phyloP scores from a whole-genome alignment of 2,888 invertebrate genomes.

The Germaria angustata region DNA sequence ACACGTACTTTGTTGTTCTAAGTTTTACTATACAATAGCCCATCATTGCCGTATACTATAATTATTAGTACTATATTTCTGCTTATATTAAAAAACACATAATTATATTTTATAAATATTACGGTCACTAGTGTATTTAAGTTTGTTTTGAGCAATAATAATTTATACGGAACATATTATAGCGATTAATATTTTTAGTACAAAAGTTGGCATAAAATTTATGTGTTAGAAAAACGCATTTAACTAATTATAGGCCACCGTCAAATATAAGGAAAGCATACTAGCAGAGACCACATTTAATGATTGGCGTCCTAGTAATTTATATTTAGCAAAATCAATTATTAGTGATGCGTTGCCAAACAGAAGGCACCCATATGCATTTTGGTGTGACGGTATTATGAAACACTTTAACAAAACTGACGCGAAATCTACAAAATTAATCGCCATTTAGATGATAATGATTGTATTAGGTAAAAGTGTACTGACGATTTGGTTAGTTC shows the following conservation, averaged over 20 bases:
- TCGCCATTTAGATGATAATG: too few relatives aligned
- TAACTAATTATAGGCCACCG: slow-evolving; percentile 28
- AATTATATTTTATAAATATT: neutral
- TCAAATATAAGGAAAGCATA: too few relatives aligned
- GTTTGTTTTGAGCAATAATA: neutral
- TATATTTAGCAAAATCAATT: too few relatives aligned
- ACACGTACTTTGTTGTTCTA: slow-evolving; percentile 3
- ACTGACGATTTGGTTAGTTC: too few relatives aligned
- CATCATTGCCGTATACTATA: slow-evolving; percentile 17
- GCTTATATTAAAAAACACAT: slow-evolving; percentile 20
- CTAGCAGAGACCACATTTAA: too few relatives aligned
- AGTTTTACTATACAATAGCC: slow-evolving; percentile 13
- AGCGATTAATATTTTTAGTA: neutral
- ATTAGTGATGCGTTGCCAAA: too few relatives aligned
- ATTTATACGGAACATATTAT: neutral
- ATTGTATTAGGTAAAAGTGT: too few relatives aligned
- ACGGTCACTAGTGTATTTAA: neutral
- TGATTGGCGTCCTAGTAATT: too few relatives aligned
- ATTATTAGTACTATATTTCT: slow-evolving; percentile 11
- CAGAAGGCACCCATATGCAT: too few relatives aligned
- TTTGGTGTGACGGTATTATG: too few relatives aligned
- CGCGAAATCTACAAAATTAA: too few relatives aligned
- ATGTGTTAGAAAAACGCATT: slow-evolving; percentile 50
- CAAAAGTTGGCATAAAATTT: slow-evolving; percentile 21
- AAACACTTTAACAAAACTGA: too few relatives aligned